A percentile compares a stretch with the other conserved stretches of the same genome.
Evolutionary conservation across 37 sponge, comb jelly and placozoan genomes (phyloP).

Genomic region (Diacarnus erythraeanus): DNA sequence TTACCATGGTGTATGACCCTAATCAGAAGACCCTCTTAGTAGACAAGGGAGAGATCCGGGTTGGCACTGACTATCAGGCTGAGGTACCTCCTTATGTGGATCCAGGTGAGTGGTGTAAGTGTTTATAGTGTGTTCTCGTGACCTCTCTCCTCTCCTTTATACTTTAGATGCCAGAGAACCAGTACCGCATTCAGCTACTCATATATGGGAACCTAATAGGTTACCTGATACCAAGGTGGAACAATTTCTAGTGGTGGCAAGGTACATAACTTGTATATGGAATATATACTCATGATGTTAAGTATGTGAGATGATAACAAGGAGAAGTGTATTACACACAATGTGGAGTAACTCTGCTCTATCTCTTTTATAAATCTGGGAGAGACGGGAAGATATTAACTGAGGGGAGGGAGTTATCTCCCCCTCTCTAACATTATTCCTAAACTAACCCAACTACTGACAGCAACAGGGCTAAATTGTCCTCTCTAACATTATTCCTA

Average conservation of each 20-base stretch:
- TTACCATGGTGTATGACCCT: slow-evolving; percentile 93
- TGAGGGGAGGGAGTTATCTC: too few relatives aligned
- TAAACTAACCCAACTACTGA: too few relatives aligned
- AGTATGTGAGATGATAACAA: too few relatives aligned
- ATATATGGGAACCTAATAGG: slow-evolving; percentile 78
- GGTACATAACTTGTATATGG: too few relatives aligned
- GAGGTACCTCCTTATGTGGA: slow-evolving; percentile 58
- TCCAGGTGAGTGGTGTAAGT: slow-evolving; percentile 18
- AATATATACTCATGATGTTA: too few relatives aligned
- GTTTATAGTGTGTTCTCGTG: not conserved
- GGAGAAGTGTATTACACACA: too few relatives aligned
- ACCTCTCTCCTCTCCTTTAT: not conserved
- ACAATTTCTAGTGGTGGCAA: slow-evolving; percentile 88
- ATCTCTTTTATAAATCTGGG: too few relatives aligned
- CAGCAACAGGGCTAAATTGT: too few relatives aligned
- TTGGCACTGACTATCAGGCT: slow-evolving; percentile 88
- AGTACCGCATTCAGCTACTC: slow-evolving; percentile 42
- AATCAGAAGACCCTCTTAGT: slow-evolving; percentile 84
- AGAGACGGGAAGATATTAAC: too few relatives aligned
- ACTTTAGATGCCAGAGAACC: slow-evolving; percentile 28
- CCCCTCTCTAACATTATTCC: too few relatives aligned
- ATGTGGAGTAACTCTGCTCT: too few relatives aligned
- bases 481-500: too few relatives aligned
- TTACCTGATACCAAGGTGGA: slow-evolving; percentile 86
- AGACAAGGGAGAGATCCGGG: slow-evolving; percentile 90